Percentiles rank a stretch among this genome's conserved stretches.
These are phyloP conservation scores for Scaptomyza montana DNA, from an alignment of 1,140 invertebrate species.

Conservation along the genomic window DNA sequence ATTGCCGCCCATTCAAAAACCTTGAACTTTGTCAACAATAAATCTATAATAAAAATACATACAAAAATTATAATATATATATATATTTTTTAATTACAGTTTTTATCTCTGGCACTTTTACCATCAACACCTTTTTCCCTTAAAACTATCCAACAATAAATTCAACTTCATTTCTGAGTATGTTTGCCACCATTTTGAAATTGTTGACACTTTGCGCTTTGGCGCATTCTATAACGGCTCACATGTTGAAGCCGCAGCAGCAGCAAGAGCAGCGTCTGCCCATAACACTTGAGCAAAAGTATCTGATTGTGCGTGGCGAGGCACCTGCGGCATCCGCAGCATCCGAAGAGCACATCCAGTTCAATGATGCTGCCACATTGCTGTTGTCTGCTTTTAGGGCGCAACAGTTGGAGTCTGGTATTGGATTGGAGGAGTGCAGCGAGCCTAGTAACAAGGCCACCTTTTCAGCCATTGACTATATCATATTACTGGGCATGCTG, in stretches of 20 bases:
- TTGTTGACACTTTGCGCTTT: conserved; percentile 72
- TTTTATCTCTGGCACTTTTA: conserved; percentile 19
- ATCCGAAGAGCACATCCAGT: conserved; percentile 65
- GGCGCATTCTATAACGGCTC: conserved; percentile 69
- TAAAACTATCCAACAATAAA: neutral
- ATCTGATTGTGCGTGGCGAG: conserved; percentile 72
- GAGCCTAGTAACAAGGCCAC: conserved; percentile 69
- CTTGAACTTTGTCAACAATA: conserved; percentile 63
- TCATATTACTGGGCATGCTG: conserved; percentile 87
- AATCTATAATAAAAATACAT: neutral
- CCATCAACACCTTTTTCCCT: conserved; percentile 1
- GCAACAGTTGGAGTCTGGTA: conserved; percentile 21
- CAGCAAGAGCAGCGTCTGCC: conserved; percentile 16
- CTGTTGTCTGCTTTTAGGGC: conserved; percentile 51
- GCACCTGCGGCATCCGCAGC: conserved; percentile 4
- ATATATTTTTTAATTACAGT: conserved; percentile 40
- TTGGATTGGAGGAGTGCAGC: conserved; percentile 67
- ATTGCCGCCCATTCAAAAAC: conserved; percentile 64
- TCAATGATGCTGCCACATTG: conserved; percentile 64
- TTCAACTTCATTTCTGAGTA: conserved; percentile 20
- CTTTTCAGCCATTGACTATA: conserved; percentile 85
- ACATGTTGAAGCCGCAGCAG: conserved; percentile 39
- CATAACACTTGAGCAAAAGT: conserved; percentile 61
- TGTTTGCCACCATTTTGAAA: conserved; percentile 70
- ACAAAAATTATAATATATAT: too few species aligned